A percentile compares a stretch with the other conserved stretches of the same genome.
These are phyloP conservation scores for Corbicula japonica DNA, from an alignment of 2,888 invertebrate species.

Conservation along the genomic window DNA sequence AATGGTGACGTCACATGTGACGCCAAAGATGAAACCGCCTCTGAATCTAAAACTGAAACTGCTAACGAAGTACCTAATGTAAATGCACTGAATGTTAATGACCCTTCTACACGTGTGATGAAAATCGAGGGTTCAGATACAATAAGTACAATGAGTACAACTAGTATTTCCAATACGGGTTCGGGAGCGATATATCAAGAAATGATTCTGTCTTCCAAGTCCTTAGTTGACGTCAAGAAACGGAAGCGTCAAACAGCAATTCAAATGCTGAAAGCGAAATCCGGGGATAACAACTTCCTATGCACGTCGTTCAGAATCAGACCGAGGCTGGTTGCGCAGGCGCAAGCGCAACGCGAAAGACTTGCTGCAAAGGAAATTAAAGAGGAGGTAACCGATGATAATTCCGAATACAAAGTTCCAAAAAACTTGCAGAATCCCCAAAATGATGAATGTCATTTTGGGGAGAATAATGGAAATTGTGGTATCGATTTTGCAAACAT, in stretches of 20 bases:
- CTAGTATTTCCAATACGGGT: conserved; percentile 64
- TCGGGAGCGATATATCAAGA: conserved; percentile 77
- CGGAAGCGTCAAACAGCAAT: conserved; percentile 75
- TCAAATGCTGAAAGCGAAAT: conserved; percentile 76
- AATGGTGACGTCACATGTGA: not conserved
- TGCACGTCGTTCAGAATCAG: conserved; percentile 79
- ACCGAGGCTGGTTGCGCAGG: conserved; percentile 65
- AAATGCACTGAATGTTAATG: not conserved
- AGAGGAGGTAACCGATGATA: conserved; percentile 48
- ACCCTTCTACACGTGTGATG: conserved; percentile 51
- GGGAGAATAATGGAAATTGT: conserved; percentile 44
- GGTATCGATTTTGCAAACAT: conserved; percentile 30
- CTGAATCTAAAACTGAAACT: not conserved
- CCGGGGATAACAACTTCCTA: conserved; percentile 73
- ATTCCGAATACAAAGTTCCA: conserved; percentile 47
- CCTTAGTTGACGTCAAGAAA: conserved; percentile 76
- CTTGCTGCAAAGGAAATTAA: conserved; percentile 43
- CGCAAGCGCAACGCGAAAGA: conserved; percentile 63
- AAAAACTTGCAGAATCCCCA: conserved; percentile 69
- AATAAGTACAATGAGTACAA: conserved; percentile 64
- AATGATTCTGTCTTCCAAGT: conserved; percentile 78
- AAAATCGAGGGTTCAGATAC: conserved; percentile 50
- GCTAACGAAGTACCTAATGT: not conserved
- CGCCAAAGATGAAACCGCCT: not conserved
- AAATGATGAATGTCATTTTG: conserved; percentile 64